Percentiles rank a stretch among this genome's conserved stretches.
Evolutionary conservation across 2,888 invertebrate species (phyloP).

Genomic region (Apodemia mormo): DNA sequence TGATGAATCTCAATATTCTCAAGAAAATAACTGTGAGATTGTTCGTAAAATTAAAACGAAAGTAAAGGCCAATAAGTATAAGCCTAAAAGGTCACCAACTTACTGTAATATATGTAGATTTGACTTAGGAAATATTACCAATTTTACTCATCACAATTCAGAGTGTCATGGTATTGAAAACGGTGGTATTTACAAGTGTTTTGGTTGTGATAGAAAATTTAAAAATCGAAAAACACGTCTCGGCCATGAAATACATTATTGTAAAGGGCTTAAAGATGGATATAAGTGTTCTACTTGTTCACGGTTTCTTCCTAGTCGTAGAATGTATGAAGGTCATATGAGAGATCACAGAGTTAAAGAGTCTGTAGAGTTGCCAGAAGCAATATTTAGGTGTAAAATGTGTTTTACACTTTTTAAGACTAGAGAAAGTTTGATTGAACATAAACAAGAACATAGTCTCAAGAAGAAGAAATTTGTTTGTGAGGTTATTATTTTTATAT

Average conservation of each 20-base stretch:
- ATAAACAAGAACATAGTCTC: conserved; percentile 48
- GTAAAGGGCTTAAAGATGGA: conserved; percentile 63
- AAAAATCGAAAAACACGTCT: conserved; percentile 52
- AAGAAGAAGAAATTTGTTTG: conserved; percentile 62
- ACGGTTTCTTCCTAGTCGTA: conserved; percentile 54
- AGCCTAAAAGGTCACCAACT: conserved; percentile 46
- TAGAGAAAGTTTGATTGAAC: conserved; percentile 50
- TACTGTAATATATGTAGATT: conserved; percentile 61
- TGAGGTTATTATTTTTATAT: conserved; percentile 51
- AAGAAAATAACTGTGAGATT: conserved; percentile 25
- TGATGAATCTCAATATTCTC: conserved; percentile 35
- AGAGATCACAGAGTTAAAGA: conserved; percentile 55
- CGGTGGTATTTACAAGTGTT: conserved; percentile 58
- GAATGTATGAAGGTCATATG: conserved; percentile 59
- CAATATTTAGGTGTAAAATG: conserved; percentile 60
- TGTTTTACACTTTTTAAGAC: conserved; percentile 56
- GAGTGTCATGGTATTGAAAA: conserved; percentile 57
- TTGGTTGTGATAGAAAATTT: conserved; percentile 65
- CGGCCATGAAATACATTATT: conserved; percentile 59
- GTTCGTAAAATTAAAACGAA: conserved; percentile 31
- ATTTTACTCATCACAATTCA: conserved; percentile 51
- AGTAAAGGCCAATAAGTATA: conserved; percentile 44
- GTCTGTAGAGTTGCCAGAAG: conserved; percentile 48
- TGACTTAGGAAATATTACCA: conserved; percentile 48
- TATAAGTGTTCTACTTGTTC: conserved; percentile 62